Base-by-base conservation (phyloP, 2,888 invertebrate species). In the Brassicogethes aeneus region DNA sequence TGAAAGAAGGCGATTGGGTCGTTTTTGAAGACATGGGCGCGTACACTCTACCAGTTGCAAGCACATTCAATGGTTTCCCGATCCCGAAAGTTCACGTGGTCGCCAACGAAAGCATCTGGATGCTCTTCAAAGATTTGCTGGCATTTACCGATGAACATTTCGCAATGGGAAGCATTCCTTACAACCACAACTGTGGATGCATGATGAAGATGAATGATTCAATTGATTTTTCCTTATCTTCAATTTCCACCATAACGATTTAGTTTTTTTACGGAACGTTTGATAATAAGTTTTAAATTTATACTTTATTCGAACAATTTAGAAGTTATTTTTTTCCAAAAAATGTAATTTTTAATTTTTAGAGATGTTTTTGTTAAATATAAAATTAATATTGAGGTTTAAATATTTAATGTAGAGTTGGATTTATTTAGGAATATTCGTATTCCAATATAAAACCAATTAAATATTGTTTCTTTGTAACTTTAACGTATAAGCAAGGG, bases 11-110 rank as follows among this genome's bases (percentile, higher is more conserved):
- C 3, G 85, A 88, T 56, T 91, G 94, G 85, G 71, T 99, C 36
- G 72, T 86, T 46, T 99, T 93, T 70, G 81, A 83, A 54, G 85
- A 96, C 68, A 96, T 97, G 96, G 97, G 97, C 36, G 97, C 97
- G n/a, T 95, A 95, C 71, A 96, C 97, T 1, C 71, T 93, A 56
- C 87, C 92, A 16, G 88, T 91, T 36, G 92, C 93, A 3, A 90
- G 91, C 44, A 76, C 85, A 3, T 97, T 97, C 73, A 99, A 97
- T 70, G 97, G 97, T 10, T 94, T 94, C 66, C 85, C 87, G 5
- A 69, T 85, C 47, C 90, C 93, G 1, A 76, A 75, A 47, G 82
- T 89, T 10, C 73, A 81, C 37, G 72, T 80, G 31, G 75, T 82
- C 31, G 73, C 80, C 36, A 75, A 79, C 42, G 69, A 75, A 36